phyloP scores from a whole-genome alignment of 2,888 invertebrate species.

The Lingula anatina region DNA sequence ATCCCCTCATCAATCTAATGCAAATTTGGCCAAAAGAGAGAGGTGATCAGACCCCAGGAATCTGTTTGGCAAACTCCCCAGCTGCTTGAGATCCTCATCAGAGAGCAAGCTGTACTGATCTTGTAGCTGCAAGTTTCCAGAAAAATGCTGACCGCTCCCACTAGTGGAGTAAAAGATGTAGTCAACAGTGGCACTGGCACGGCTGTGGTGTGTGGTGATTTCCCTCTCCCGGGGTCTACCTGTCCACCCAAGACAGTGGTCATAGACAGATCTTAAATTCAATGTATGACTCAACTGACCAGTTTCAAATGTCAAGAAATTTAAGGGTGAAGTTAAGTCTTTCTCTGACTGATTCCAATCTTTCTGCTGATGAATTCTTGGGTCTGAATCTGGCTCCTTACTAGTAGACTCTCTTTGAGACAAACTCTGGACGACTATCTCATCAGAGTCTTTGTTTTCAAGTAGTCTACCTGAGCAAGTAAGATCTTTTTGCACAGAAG shows the following conservation, averaged over 20 bases:
- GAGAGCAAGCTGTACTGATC: conserved; percentile 65
- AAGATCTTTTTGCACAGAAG: no score
- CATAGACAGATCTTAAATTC: conserved; percentile 66
- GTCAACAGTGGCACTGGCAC: conserved; percentile 66
- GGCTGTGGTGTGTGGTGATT: conserved; percentile 78
- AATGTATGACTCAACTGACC: conserved; percentile 65
- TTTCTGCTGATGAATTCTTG: not conserved
- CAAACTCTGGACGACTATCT: no score
- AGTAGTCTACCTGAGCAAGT: no score
- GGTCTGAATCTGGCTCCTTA: not conserved
- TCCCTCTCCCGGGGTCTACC: conserved; percentile 55
- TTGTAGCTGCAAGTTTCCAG: conserved; percentile 7
- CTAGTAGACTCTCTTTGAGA: no score
- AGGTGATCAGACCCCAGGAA: conserved; percentile 42
- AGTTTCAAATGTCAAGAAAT: conserved; percentile 56
- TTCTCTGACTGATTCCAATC: not conserved
- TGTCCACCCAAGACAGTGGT: conserved; percentile 48
- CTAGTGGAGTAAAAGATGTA: conserved; percentile 72
- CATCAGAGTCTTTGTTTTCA: no score
- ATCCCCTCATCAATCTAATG: no score
- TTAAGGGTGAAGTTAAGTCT: not conserved
- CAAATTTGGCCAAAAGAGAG: conserved; percentile 33
- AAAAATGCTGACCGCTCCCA: conserved; percentile 9
- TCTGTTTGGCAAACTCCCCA: conserved; percentile 68
- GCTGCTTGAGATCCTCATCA: conserved; percentile 57